Evolutionary conservation across 1,140 invertebrate genomes (phyloP).

Genomic region (Hycleus phaleratus): DNA sequence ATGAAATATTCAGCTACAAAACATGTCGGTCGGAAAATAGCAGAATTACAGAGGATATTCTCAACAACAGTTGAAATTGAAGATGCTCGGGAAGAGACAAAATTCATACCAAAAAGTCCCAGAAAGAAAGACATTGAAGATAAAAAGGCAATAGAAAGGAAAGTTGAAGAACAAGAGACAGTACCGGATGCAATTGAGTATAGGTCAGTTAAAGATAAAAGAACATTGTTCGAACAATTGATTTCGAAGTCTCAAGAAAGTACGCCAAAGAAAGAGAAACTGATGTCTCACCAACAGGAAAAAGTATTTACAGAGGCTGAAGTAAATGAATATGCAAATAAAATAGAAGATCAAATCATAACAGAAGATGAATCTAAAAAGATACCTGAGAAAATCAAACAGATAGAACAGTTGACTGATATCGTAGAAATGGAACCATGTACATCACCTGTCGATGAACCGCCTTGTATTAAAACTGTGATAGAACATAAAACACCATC

Average conservation of each 20-base stretch:
- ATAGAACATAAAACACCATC: constrained; percentile 15
- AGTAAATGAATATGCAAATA: constrained; percentile 17
- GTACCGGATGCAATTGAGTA: constrained; percentile 39
- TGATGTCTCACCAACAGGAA: not conserved
- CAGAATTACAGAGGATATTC: constrained; percentile 44
- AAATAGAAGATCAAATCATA: constrained; percentile 21
- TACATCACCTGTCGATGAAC: not conserved
- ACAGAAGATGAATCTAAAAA: not conserved
- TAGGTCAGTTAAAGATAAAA: constrained; percentile 45
- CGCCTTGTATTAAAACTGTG: constrained; percentile 5
- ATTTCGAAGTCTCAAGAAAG: constrained; percentile 33
- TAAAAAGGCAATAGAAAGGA: constrained; percentile 18
- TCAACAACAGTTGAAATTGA: constrained; percentile 20
- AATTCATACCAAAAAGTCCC: constrained; percentile 3
- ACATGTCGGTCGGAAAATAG: constrained; percentile 43
- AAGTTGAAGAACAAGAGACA: not conserved
- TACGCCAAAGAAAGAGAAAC: constrained; percentile 19
- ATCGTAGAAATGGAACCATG: no score
- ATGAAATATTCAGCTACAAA: constrained; percentile 27
- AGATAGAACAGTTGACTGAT: not conserved
- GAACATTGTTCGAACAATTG: constrained; percentile 49
- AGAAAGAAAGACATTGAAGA: constrained; percentile 15
- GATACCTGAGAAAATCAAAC: not conserved
- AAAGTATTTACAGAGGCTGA: constrained; percentile 24
- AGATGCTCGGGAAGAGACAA: constrained; percentile 13